phyloP scores from a whole-genome alignment of 2,113 vertebrate species.

The Pholis gunnellus region DNA sequence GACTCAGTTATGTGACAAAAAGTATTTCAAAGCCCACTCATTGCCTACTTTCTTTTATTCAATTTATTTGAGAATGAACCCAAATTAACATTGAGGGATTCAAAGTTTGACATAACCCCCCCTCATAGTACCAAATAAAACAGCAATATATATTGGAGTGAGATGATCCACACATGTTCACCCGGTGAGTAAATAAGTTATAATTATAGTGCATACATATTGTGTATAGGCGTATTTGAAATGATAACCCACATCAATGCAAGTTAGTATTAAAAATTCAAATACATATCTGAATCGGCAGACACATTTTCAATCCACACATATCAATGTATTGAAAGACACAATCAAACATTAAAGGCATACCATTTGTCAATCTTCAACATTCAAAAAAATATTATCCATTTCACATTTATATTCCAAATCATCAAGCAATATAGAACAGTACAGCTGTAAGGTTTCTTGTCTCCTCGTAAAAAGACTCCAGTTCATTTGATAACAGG shows the following conservation, averaged over 20 bases:
- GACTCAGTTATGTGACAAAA: background rate
- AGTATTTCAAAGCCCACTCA: background rate
- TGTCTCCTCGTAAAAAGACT: constrained; percentile 22
- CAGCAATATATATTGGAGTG: constrained; percentile 12
- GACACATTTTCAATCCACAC: constrained; percentile 21
- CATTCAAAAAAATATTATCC: constrained; percentile 50
- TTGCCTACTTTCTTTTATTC: background rate
- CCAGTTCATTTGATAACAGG: constrained; percentile 23
- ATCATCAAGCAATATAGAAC: background rate
- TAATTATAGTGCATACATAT: constrained; percentile 56
- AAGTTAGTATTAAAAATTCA: constrained; percentile 40
- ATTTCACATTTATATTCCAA: constrained; percentile 25
- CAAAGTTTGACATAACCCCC: constrained; percentile 1
- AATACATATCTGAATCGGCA: constrained; percentile 38
- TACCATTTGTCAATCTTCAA: constrained; percentile 27
- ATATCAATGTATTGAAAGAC: constrained; percentile 31
- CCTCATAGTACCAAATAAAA: constrained; percentile 23
- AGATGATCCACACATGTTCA: constrained; percentile 24
- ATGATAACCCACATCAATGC: constrained; percentile 20
- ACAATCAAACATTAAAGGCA: constrained; percentile 67
- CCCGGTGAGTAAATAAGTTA: constrained; percentile 28
- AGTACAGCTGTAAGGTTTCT: constrained; percentile 24
- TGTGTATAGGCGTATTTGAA: constrained; percentile 25
- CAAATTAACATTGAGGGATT: constrained; percentile 7
- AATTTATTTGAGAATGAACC: constrained; percentile 49